Conservation (phyloP, 2,797 vertebrate species). For the Aphelocoma californica region DNA sequence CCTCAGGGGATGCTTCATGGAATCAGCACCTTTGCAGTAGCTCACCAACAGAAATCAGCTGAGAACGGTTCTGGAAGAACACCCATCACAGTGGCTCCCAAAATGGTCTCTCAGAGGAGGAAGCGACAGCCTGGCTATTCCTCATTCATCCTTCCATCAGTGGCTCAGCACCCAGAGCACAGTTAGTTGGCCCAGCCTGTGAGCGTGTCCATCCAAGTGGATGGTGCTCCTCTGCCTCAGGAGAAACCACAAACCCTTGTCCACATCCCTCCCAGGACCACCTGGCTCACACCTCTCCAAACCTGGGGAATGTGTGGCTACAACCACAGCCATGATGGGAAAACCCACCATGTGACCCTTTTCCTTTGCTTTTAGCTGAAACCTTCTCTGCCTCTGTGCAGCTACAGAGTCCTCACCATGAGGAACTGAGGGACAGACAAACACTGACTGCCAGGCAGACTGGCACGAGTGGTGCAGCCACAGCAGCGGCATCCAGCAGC, state of each 20-base stretch:
- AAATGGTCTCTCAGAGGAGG: background rate
- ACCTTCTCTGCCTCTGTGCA: background rate
- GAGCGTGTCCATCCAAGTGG: background rate
- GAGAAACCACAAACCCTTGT: background rate
- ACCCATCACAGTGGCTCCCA: background rate
- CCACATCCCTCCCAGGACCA: background rate
- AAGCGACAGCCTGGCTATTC: background rate
- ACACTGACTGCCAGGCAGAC: background rate
- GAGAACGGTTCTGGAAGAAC: background rate
- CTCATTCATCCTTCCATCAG: background rate
- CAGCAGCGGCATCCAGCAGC: background rate
- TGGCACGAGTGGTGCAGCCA: rapidly evolving
- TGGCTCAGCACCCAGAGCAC: constrained; percentile 42
- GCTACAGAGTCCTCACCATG: rapidly evolving
- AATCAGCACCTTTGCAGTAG: background rate
- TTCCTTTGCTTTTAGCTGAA: background rate
- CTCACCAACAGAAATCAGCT: background rate
- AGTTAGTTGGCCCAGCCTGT: background rate
- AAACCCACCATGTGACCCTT: background rate
- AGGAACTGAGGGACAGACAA: background rate
- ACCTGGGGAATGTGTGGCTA: background rate
- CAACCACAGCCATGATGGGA: background rate
- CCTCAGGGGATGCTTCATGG: background rate
- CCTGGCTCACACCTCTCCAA: background rate
- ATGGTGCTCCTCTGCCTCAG: background rate